Evolutionary conservation across 2,888 invertebrate species (phyloP).

Genomic region (Cephus runcator): DNA sequence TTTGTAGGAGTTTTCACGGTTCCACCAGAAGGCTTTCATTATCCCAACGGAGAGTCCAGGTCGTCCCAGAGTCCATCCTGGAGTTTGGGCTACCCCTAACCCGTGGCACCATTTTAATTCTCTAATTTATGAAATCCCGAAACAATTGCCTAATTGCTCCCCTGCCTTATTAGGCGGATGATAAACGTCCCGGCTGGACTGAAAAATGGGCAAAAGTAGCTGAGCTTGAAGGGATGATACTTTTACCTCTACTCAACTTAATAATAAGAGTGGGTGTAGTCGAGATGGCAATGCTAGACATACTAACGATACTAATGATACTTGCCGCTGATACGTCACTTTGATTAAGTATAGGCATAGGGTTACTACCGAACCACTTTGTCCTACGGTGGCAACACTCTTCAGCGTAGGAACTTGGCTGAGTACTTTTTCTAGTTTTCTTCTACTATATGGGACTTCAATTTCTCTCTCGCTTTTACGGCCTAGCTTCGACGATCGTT

Average conservation of each 20-base stretch:
- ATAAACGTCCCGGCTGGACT: not conserved
- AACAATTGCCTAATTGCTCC: slow-evolving; percentile 3
- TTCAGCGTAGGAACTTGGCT: not conserved
- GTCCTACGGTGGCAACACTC: not conserved
- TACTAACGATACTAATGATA: not conserved
- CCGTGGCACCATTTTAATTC: slow-evolving; percentile 82
- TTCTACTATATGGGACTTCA: not conserved
- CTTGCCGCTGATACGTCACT: not conserved
- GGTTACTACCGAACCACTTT: not conserved
- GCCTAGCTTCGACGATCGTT: not conserved
- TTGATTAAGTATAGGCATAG: not conserved
- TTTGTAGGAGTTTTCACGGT: not conserved
- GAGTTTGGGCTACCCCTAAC: slow-evolving; percentile 72
- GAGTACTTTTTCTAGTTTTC: not conserved
- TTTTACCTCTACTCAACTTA: not conserved
- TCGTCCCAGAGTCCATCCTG: not conserved
- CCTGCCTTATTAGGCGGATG: not conserved
- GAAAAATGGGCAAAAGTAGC: not conserved
- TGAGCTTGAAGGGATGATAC: not conserved
- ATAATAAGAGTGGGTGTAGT: not conserved
- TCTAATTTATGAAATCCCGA: slow-evolving; percentile 59
- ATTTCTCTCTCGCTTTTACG: not conserved
- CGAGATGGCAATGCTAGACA: not conserved
- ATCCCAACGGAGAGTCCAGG: not conserved
- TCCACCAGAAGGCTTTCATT: not conserved